Evolutionary conservation across 2,797 vertebrate species (phyloP), one percentile per base, ranked within the genome.

Genomic region (Todus mexicanus): DNA sequence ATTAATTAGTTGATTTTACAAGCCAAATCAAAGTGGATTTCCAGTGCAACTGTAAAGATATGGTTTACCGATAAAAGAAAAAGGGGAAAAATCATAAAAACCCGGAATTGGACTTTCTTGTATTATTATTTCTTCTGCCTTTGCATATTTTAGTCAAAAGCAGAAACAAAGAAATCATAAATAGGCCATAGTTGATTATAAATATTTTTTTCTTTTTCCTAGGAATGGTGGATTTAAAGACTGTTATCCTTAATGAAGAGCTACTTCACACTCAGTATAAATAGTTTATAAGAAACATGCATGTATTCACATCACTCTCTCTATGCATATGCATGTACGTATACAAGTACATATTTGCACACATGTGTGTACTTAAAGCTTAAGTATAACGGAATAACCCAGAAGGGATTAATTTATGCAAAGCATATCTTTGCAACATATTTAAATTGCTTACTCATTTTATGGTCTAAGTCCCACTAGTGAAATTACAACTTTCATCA

Each of bases 401-500:
- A 89, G 83, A 91, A 93, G 75, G 51, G 83, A 90, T 93, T 96
- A 86, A 92, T 95, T 96, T 89, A 91, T 89, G 80, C 71, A 94
- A 95, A 92, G 59, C 54, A 87, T 92, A 86, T 94, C 70, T 94
- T 80, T 93, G 75, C 84, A 95, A 45, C 23, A 11, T 73, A 47
- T 78, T 89, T 90, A 96, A 98, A 98, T 97, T 97, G 97, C 97
- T 97, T 96, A 95, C 96, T 97, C 89, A 93, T 95, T 94, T 97
- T 97, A 97, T 95, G 96, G 96, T 72, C 51, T 85, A 83, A 74
- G 18, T 12, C 73, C 33, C 59, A 54, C 54, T 33, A 85, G 33
- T 63, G 73, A 88, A 84, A 93, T 69, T 63, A 56, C 47, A 93
- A 66, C 51, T 93, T 70, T 71, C 7, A 2, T 72, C 20, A 33